These are phyloP conservation scores for Brachypterus glaber DNA, from an alignment of 2,888 invertebrate genomes.

Conservation along the genomic window DNA sequence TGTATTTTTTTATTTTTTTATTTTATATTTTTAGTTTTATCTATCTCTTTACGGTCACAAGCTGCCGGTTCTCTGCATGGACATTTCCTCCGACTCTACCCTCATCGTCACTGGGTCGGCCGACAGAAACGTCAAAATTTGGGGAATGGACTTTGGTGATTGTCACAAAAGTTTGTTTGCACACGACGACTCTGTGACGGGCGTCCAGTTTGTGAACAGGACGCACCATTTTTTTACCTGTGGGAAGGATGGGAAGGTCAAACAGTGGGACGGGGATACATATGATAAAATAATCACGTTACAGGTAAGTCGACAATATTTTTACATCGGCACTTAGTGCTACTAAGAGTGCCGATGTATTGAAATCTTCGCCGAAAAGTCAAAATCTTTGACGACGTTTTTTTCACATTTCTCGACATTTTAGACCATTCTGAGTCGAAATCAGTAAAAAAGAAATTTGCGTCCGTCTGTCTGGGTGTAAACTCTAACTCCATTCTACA, in stretches of 20 bases:
- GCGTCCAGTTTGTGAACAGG: conserved; percentile 77
- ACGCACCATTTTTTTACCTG: conserved; percentile 91
- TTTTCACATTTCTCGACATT: too few relatives aligned
- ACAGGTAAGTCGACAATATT: conserved; percentile 58
- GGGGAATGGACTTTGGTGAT: conserved; percentile 99
- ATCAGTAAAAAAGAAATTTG: too few relatives aligned
- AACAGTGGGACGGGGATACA: conserved; percentile 94
- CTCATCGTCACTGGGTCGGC: conserved; percentile 90
- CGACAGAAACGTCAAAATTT: conserved; percentile 92
- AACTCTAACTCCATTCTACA: too few relatives aligned
- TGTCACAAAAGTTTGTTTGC: conserved; percentile 93
- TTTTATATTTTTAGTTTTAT: conserved; percentile 64
- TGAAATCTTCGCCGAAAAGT: too few relatives aligned
- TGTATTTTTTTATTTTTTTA: too few relatives aligned
- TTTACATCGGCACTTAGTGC: too few relatives aligned
- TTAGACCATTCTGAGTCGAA: too few relatives aligned
- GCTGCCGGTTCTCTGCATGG: conserved; percentile 85
- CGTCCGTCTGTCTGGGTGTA: too few relatives aligned
- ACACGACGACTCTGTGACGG: conserved; percentile 90
- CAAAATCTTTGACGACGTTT: too few relatives aligned
- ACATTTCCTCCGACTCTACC: conserved; percentile 81
- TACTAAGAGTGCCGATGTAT: too few relatives aligned
- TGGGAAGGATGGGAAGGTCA: conserved; percentile 88
- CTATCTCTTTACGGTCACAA: conserved; percentile 93
- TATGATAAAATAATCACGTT: conserved; percentile 85